Evolutionary conservation across 92 coral and sea anemone species (phyloP), one percentile per base, ranked within the genome.

Genomic region (Plumapathes pennacea): DNA sequence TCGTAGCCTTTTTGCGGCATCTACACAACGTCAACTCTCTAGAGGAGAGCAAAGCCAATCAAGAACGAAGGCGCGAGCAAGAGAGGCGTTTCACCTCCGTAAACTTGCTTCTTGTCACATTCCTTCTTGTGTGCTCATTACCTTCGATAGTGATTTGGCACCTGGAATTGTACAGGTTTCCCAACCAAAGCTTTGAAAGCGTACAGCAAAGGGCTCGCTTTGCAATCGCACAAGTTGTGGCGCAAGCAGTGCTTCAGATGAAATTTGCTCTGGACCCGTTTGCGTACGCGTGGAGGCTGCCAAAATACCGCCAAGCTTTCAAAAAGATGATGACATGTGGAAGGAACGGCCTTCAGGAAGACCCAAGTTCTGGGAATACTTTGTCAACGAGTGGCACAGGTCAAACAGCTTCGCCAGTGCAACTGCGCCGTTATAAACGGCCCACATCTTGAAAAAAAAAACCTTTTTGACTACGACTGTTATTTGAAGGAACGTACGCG

Each of bases 211-310:
- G 14, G 1, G 10, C 33, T 4, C 32, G 43, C 22, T 32, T 44
- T 12, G 10, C 22, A 5, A 54, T 77, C 15, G 77, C 84, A 4
- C 9, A 15, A 1, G 29, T 11, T 29, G 26, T 60, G 10, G 32
- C 52, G 6, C 31, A 46, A 2, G 72, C 67, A 10, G 33, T 77
- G 10, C 49, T 77, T 27, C 30, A 67, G 12, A 28, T 68, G 25
- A 77, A 60, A 66, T 77, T 69, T 24, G 84, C 84, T 0, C 32
- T 77, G 34, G 84, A 77, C 33, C 77, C 84, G 3, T 58, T 63
- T 23, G 74, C 74, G 22, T 77, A 77, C 28, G 77, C 84, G 1
- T 46, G 63, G 60, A 60, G 77, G 28, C 60, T 77, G 38, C 67
- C 77, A 13, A 77, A 69, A 32, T 77, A 69, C 53, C 84, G 77